Percentiles rank a stretch among this genome's conserved stretches.
These are phyloP conservation scores for Acrocephalus arundinaceus DNA, from an alignment of 2,113 vertebrate species.

Conservation along the genomic window DNA sequence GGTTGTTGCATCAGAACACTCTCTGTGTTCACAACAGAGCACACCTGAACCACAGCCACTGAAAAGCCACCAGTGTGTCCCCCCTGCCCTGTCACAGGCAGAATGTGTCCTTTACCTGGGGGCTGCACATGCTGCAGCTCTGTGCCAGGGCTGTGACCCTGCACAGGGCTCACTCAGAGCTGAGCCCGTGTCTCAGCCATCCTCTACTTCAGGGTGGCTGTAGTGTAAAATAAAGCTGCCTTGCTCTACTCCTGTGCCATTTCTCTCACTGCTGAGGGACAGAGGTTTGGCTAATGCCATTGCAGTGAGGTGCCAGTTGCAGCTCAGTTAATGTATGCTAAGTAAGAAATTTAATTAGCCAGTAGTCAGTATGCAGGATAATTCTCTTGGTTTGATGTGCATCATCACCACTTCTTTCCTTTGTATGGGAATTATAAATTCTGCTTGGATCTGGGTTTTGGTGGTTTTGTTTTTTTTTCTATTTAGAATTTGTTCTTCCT, in stretches of 20 bases:
- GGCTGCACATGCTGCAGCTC: neutral
- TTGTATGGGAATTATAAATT: neutral
- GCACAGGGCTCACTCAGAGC: neutral
- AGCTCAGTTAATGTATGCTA: constrained; percentile 15
- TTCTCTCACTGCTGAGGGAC: neutral
- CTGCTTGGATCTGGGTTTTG: neutral
- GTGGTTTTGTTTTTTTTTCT: neutral
- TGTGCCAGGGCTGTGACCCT: neutral
- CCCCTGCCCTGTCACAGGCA: neutral
- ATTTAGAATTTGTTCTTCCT: neutral
- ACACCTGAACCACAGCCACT: neutral
- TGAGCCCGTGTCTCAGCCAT: rapidly evolving
- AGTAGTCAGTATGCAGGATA: neutral
- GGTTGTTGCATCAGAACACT: neutral
- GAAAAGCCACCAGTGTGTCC: neutral
- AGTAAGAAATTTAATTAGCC: constrained; percentile 45
- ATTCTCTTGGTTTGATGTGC: constrained; percentile 12
- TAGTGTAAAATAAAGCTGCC: neutral
- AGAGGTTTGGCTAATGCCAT: neutral
- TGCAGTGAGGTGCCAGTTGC: neutral
- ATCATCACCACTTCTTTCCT: constrained; percentile 4
- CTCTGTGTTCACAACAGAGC: neutral
- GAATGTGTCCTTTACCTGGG: neutral
- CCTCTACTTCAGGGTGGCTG: neutral
- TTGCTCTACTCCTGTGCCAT: neutral